Evolutionary conservation across 2,113 vertebrate species (phyloP), one percentile per base, ranked within the genome.

Genomic region (Gavialis gangeticus): DNA sequence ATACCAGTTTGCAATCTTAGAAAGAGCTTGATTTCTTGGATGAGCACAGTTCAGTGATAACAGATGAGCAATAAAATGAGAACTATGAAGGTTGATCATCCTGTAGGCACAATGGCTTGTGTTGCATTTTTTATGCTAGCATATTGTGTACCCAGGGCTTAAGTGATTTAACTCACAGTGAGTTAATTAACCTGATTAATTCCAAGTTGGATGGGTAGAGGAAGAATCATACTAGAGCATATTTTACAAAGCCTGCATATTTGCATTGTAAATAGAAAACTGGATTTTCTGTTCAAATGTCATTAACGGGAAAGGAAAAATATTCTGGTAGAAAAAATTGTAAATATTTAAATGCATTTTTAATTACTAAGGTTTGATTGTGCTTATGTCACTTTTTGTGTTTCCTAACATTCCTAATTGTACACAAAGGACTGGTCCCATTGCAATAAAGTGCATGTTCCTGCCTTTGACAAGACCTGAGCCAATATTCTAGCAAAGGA

Each of bases 81-180:
- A 77, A 8, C 30, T 0, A 0, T 56, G 69, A 63, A 0, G 2
- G 2, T 13, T 24, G 5, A 79, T 25, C 15, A 5, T 88, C 57
- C 54, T 90, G 37, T 17, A 76, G 60, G 46, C 6, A 0, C 0
- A 19, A 54, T 79, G 2, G 4, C 80, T 58, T 79, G 12, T 87
- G 4, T 46, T 73, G 66, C 19, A 9, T 16, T 69, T 63, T 46
- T 60, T 67, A 28, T 67, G 28, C n/a, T 67, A 67, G n/a, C 5
- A 18, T 71, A 71, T 22, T 71, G 67, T 37, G 37, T 71, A 71
- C 5, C 67, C 34, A 71, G 12, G 19, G 37, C 17, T 89, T 8
- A 15, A 5, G 10, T 84, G 18, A 1, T 30, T 82, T 86, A 66
- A 54, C 7, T 19, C 62, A 17, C 81, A 66, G 12, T 37, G 16